Base-by-base conservation (phyloP, 2,888 invertebrate genomes). In the Lithosia quadra region DNA sequence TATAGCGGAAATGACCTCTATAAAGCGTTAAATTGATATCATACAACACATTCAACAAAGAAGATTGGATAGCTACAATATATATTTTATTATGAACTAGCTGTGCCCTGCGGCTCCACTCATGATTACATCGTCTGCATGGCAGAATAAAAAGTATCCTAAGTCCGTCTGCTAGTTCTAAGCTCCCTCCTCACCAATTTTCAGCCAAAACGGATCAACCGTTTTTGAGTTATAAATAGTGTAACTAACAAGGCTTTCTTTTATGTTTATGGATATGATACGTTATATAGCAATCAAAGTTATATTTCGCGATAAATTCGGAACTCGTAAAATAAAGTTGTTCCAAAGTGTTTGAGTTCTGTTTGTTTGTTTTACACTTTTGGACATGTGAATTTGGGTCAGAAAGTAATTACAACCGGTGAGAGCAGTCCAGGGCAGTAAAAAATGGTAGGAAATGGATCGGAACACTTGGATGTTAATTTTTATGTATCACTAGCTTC, bases 321-420 rank as follows among this genome's bases (percentile, higher is more conserved):
- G 7, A 24, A 43, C 28, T 63, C 53, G 58, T 63, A 36, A 63
- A 63, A 56, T 49, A 57, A 67, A 68, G 43, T 43, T 43, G 43
- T 39, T 39, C 39, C 15, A 69, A 63, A 70, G 11, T 68, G 43
- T 68, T 70, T 65, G 43, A 24, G 11, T 67, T 63, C 13, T 72
- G 65, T 63, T 55, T 18, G 39, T 9, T 22, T 21, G 55, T 39
- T 39, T 39, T 39, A 13, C 39, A 39, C 39, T 71, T 67, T 69
- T 10, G 53, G 24, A 63, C 55, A 21, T 55, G 34, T 10, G 22
- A 34, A 34, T 65, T 63, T 11, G 21, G 65, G 58, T 61, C 59
- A 49, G 39, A 65, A 63, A 73, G 13, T 67, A 43, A n/a, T 61
- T 61, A 11, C 18, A 5, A 5, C 18, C 5, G 7, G 18, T 15